A percentile compares a stretch with the other conserved stretches of the same genome.
phyloP scores from a whole-genome alignment of 2,113 vertebrate genomes.

The Varanus salvator region DNA sequence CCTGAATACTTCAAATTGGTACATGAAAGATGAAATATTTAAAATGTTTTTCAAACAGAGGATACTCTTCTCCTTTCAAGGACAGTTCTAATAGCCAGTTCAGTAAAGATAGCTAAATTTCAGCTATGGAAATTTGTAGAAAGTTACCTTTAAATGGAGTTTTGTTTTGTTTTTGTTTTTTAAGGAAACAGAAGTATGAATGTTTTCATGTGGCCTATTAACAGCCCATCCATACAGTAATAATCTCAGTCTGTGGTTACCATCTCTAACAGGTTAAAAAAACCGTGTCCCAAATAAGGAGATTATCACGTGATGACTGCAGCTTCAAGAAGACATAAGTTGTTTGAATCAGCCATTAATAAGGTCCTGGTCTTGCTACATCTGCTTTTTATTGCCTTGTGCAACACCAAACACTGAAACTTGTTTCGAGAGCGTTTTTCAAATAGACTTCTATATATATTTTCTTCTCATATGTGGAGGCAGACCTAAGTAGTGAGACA shows the following conservation, averaged over 20 bases:
- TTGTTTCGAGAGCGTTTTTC: too few relatives aligned
- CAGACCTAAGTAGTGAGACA: background rate
- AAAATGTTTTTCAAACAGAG: background rate
- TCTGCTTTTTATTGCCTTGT: background rate
- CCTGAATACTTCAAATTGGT: background rate
- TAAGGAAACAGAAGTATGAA: background rate
- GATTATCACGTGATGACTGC: background rate
- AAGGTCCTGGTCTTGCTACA: background rate
- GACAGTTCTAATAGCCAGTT: background rate
- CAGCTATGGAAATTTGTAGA: background rate
- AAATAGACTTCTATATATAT: background rate
- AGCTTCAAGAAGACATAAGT: background rate
- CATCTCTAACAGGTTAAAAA: background rate
- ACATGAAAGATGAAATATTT: background rate
- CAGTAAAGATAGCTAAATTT: background rate
- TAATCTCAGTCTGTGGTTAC: background rate
- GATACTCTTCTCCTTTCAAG: background rate
- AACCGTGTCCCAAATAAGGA: background rate
- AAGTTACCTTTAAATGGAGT: background rate
- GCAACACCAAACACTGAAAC: background rate
- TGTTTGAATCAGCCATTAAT: background rate
- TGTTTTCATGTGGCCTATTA: background rate
- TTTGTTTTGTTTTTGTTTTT: too few relatives aligned
- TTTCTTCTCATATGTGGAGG: background rate
- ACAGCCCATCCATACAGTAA: background rate